A percentile compares a stretch with the other conserved stretches of the same genome.
Conservation (phyloP, 1,140 invertebrate species). For the Cyclina sinensis region DNA sequence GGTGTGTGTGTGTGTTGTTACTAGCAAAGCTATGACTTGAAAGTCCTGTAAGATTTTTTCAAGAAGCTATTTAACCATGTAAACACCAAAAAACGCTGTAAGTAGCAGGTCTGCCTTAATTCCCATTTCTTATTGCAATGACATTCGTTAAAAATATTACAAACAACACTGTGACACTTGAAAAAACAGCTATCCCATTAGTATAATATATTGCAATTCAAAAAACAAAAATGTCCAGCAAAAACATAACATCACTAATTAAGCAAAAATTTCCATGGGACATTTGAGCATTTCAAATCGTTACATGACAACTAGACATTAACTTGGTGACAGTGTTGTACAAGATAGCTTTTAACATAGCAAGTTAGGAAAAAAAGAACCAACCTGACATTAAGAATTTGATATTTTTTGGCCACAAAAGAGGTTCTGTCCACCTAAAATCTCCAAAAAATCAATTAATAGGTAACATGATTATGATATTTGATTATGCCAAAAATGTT, state of each 20-base stretch:
- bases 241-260: slow-evolving; percentile 40
- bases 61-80: too few species aligned
- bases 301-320: not conserved
- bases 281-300: slow-evolving; percentile 10
- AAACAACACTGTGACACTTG: not conserved
- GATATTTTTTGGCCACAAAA: not conserved
- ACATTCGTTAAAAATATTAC: too few species aligned
- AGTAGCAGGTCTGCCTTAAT: too few species aligned
- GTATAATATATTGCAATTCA: slow-evolving; percentile 40
- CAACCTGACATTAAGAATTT: slow-evolving; percentile 15
- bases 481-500: too few species aligned
- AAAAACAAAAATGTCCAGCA: not conserved
- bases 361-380: not conserved
- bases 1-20: too few species aligned
- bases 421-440: not conserved
- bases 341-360: slow-evolving; percentile 19
- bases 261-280: slow-evolving; percentile 28
- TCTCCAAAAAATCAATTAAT: too few species aligned
- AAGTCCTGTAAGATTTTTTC: too few species aligned
- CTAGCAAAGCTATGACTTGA: too few species aligned
- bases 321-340: not conserved
- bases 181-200: slow-evolving; percentile 30
- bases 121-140: too few species aligned
- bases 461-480: too few species aligned
- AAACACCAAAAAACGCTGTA: too few species aligned